These are phyloP conservation scores for Todiramphus saurophagus DNA, from an alignment of 2,113 vertebrate species.

Conservation along the genomic window DNA sequence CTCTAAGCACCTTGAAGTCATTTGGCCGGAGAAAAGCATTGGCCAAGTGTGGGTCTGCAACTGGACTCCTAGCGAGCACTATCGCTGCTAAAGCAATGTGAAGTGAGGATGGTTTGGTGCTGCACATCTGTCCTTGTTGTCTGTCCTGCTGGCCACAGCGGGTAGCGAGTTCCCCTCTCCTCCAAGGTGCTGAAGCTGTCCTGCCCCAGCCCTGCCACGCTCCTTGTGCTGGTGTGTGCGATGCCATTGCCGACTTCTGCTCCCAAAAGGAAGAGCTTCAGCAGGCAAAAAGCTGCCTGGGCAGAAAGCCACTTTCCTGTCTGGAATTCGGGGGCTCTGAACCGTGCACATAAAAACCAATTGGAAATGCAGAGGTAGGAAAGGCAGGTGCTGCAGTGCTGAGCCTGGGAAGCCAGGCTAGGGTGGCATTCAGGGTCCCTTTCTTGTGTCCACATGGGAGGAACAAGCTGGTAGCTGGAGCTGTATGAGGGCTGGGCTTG, in stretches of 20 bases:
- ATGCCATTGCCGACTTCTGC: background rate
- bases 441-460: background rate
- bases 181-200: background rate
- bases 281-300: background rate
- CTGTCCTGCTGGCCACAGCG: background rate
- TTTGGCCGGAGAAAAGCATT: background rate
- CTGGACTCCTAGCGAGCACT: background rate
- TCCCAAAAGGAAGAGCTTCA: background rate
- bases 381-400: background rate
- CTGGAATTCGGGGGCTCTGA: background rate
- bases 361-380: background rate
- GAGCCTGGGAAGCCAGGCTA: background rate
- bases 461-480: background rate
- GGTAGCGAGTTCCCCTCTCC: fast-evolving
- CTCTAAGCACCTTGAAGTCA: background rate
- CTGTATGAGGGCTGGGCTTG: fast-evolving
- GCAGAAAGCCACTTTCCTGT: background rate
- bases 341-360: background rate
- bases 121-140: background rate
- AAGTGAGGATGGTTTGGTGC: background rate
- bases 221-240: background rate
- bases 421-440: background rate
- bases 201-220: background rate
- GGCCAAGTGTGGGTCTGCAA: background rate
- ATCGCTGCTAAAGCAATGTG: fast-evolving